phyloP scores from a whole-genome alignment of 1,140 invertebrate genomes.

The Chionoecetes opilio region DNA sequence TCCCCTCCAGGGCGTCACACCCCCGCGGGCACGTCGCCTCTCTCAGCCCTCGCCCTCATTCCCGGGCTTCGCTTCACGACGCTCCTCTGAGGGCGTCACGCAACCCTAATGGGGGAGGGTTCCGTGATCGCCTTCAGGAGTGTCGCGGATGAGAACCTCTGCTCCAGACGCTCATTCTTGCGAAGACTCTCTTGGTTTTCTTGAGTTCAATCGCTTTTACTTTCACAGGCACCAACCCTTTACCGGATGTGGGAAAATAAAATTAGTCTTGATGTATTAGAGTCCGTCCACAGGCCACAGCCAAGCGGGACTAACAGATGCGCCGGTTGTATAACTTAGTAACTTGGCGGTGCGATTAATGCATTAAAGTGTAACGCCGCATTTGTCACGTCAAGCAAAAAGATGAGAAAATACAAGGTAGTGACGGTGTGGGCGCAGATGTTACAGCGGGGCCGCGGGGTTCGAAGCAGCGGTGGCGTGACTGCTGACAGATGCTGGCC shows the following conservation, averaged over 20 bases:
- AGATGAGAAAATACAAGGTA: neutral
- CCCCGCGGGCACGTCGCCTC: neutral
- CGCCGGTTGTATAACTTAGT: too few species aligned
- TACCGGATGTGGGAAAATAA: neutral
- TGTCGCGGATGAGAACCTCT: neutral
- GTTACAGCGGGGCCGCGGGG: too few species aligned
- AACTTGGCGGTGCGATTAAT: neutral
- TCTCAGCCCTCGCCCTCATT: neutral
- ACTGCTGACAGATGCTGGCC: constrained; percentile 15
- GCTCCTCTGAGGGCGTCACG: constrained; percentile 11
- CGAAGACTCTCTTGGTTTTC: neutral
- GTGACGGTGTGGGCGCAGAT: neutral
- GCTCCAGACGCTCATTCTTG: neutral
- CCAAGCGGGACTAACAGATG: neutral
- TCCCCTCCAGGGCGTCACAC: neutral
- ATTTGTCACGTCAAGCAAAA: neutral
- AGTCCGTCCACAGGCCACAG: neutral
- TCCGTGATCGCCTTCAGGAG: neutral
- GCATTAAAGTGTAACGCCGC: neutral
- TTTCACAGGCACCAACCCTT: neutral
- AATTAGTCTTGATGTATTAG: neutral
- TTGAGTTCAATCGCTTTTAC: neutral
- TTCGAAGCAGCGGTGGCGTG: neutral
- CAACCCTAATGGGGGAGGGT: neutral
- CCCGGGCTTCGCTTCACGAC: neutral